Base-by-base conservation (phyloP, 2,797 vertebrate genomes). In the Saguinus oedipus region DNA sequence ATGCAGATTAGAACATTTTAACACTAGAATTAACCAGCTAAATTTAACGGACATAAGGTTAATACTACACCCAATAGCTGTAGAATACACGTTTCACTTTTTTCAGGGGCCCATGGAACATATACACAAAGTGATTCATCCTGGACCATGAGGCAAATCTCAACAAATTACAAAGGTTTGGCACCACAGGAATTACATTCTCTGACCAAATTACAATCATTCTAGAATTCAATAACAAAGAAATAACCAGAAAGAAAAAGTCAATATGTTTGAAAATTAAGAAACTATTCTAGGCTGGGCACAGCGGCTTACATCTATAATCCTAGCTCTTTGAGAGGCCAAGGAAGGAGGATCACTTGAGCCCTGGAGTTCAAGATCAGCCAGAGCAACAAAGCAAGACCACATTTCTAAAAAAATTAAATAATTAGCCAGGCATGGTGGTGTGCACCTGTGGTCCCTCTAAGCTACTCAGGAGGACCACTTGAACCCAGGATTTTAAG, bases 61-160 rank as follows among this genome's bases (percentile, higher is more conserved):
- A 93, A 44, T 15, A 86, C 57, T 82, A 46, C 1, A 93, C 36
- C 26, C 39, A 82, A 50, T n/a, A 88, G 13, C 50, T 85, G 9
- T 70, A 88, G 57, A 80, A 88, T 26, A 92, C n/a, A 94, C n/a
- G 82, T 72, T 85, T 72, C 39, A 59, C n/a, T 93, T 48, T 24
- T 86, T 89, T 74, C 53, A 79, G 91, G 57, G 44, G 55, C 7
- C 53, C 50, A 36, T 24, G 55, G 20, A 78, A 74, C 81, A 78
- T 81, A 61, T 88, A 53, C 2, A 68, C 27, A 88, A 59, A 84
- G 26, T 75, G 80, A 57, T 50, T 26, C 12, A 26, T 70, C 61
- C 0, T 46, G 15, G 55, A 17, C 5, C 55, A 53, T 55, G 20
- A 96, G 87, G 11, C 36, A 83, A 93, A n/a, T 61, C 22, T 70